These are phyloP conservation scores for Actenoides lindsayi DNA, from an alignment of 2,113 vertebrate species.

Conservation along the genomic window DNA sequence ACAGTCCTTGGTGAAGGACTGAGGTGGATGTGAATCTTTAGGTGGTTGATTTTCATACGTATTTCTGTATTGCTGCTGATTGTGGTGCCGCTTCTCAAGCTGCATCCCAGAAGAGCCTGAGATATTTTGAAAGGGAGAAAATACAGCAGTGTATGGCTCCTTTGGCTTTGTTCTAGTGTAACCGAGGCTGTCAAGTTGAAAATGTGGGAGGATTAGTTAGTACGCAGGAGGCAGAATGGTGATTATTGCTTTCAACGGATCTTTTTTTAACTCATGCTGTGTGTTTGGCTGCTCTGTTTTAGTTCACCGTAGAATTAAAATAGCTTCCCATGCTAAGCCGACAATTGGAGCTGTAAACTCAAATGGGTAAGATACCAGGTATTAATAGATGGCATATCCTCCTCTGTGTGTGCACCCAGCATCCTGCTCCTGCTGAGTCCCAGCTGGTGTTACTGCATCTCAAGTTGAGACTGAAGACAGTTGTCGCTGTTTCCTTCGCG, in stretches of 20 bases:
- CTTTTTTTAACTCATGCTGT: constrained; percentile 29
- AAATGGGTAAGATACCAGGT: background rate
- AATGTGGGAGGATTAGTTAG: constrained; percentile 41
- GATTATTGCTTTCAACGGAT: constrained; percentile 46
- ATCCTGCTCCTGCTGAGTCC: background rate
- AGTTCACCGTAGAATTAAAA: background rate
- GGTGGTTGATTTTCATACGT: background rate
- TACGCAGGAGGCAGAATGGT: background rate
- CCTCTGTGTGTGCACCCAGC: background rate
- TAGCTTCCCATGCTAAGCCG: background rate
- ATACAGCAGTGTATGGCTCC: background rate
- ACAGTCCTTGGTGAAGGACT: background rate
- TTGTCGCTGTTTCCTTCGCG: background rate
- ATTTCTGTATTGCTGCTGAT: background rate
- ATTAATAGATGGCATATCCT: background rate
- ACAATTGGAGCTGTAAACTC: background rate
- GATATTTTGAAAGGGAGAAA: background rate
- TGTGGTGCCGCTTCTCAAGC: background rate
- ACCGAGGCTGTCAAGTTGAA: background rate
- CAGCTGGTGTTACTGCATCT: constrained; percentile 7
- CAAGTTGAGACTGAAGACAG: background rate
- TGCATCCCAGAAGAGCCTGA: background rate
- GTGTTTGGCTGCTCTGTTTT: constrained; percentile 19
- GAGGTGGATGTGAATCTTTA: background rate
- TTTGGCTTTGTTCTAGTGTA: constrained; percentile 17